Base-by-base conservation (phyloP, 2,113 vertebrate genomes). In the Gymnobelideus leadbeateri region DNA sequence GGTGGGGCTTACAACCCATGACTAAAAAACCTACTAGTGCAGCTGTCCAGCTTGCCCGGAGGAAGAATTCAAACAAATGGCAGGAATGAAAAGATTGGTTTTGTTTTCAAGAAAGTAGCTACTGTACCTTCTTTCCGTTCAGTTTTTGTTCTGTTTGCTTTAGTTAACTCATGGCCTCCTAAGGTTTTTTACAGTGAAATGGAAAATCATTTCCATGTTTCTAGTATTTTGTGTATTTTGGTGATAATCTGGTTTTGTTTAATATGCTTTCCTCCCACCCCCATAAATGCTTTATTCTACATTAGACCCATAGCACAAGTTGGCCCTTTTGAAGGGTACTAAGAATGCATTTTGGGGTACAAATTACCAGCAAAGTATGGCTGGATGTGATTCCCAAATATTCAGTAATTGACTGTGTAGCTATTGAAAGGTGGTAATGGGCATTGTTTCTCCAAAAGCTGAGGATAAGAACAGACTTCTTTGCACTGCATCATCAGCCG, bases 1-100 rank as follows among this genome's bases (percentile, higher is more conserved):
- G 99, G 99, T 99, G 99, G 99, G 98, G 99, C 98, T 99, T 99
- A 99, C 98, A 99, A 98, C 97, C 98, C 99, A 99, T 99, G 98
- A 99, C 99, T 99, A 98, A 99, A 99, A 99, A 99, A 99, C 98
- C 98, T 98, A 98, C 98, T 95, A 98, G 98, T 99, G 98, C 99
- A 99, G 99, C 98, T 99, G 99, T 99, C 99, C 99, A 98, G 98
- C 98, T 98, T 98, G 98, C 99, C 99, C 97, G 98, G 98, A 99
- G 99, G 98, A 99, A 98, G 98, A 99, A 98, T 98, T 98, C 98
- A 98, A 98, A 99, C 99, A 99, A 99, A 99, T 99, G 99, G 98
- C 98, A 98, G 98, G 97, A 98, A 98, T 98, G 97, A 98, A 98
- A 98, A 98, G 98, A 98, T 98, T 98, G 98, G 68, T 98, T 99